Base-by-base conservation (phyloP, 2,113 vertebrate species). In the Sander lucioperca region DNA sequence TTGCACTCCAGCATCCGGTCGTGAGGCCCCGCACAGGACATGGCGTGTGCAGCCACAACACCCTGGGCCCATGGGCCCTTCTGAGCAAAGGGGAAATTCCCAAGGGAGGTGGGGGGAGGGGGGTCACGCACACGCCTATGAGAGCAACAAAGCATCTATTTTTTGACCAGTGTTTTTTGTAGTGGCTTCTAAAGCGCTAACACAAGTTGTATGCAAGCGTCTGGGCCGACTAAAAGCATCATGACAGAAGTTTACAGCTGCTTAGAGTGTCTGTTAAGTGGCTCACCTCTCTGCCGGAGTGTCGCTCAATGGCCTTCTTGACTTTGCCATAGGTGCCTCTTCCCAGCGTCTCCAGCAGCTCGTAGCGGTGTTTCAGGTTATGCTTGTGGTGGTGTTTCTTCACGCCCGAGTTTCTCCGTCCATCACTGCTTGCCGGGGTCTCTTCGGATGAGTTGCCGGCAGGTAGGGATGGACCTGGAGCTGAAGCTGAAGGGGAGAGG, bases 331-430 rank as follows among this genome's bases (percentile, higher is more conserved):
- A 99, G 70, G 98, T 99, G 88, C 98, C 98, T 93, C 97, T 97
- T 65, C 98, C 98, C 93, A 99, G 95, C 53, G 98, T 99, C 95
- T 99, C 98, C 93, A 97, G 97, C 91, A 99, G 95, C 95, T 99
- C 98, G 78, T 99, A 99, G 91, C 98, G 97, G 90, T 99, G 98
- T 84, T 98, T 99, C 92, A 99, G 96, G 95, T 99, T 99, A 92
- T 99, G 98, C 84, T 99, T 99, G 95, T 99, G 98, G 85, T 98
- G 97, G 91, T 99, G 98, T 78, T 98, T 96, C 95, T 98, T 99
- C 93, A 97, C 97, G 19, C 96, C 94, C 1, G 97, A 96, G 85
- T 91, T 95, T 84, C 96, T 96, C 93, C 90, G 86, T 48, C 92
- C 91, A 33, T 90, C 88, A 4, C 86, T 70, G 69, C 80, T 48